Evolutionary conservation across 2,888 invertebrate species (phyloP), one percentile per base, ranked within the genome.

Genomic region (Plusia festucae): DNA sequence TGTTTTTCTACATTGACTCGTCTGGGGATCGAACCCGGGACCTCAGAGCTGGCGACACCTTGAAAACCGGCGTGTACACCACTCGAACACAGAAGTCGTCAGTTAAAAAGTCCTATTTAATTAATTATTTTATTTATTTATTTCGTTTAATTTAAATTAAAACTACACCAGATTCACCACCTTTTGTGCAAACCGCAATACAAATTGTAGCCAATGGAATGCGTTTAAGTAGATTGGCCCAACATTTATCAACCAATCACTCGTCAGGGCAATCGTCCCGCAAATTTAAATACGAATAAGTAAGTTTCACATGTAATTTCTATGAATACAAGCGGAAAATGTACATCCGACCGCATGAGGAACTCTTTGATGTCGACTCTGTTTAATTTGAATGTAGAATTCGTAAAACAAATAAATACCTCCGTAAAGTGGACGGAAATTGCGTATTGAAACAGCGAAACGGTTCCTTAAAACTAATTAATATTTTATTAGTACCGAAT

Each of bases 281-380:
- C 61, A 54, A 52, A 69, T 65, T 72, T 65, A 58, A 69, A 70
- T 70, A 68, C 59, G 59, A 67, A 62, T 65, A 69, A 68, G 55
- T 56, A 59, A 24, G 49, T 64, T 53, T 60, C 51, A 65, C 53
- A 54, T 66, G 67, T 66, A 69, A 78, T 81, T 58, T 72, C 60
- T 71, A 68, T 27, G 55, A 69, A 71, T 55, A 79, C 70, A 81
- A 75, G 70, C 68, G 72, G 75, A 68, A 75, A 79, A 72, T 75
- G 62, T 30, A 18, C 53, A 54, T 70, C 61, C 61, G 58, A 70
- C 64, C 65, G 46, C 55, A 67, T 56, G 60, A 65, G 49, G 56
- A 46, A 68, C 55, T 57, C 76, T 79, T 71, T 79, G 69, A 81
- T 73, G 70, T 59, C 54, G 46, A 62, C 54, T 68, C 55, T 66